Conservation (phyloP, 2,113 vertebrate genomes). For the Protobothrops mucrosquamatus region DNA sequence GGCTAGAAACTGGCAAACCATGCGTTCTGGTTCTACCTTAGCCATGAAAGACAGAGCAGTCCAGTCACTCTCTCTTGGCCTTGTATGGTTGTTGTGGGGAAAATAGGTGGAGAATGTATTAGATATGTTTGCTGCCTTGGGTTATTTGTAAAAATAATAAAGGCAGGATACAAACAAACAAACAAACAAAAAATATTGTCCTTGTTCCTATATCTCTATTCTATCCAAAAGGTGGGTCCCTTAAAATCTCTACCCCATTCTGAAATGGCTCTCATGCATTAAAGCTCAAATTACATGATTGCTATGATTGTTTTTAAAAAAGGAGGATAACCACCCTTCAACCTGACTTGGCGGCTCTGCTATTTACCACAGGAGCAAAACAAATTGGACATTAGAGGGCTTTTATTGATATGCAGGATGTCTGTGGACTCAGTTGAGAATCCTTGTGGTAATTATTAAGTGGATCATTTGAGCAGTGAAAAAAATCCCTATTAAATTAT, state of each 20-base stretch:
- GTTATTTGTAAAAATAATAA: background rate
- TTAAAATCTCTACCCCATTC: background rate
- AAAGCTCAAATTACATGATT: background rate
- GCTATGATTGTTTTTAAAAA: background rate
- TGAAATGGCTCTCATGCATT: background rate
- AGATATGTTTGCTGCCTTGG: background rate
- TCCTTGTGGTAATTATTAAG: background rate
- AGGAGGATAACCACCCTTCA: background rate
- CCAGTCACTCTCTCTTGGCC: background rate
- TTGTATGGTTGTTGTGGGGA: background rate
- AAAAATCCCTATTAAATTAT: background rate
- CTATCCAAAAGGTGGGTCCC: background rate
- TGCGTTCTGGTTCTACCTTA: background rate
- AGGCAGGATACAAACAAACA: background rate
- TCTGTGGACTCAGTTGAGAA: background rate
- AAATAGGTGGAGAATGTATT: background rate
- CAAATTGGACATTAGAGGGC: background rate
- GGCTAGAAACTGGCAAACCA: background rate
- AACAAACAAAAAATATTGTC: background rate
- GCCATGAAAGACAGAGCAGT: background rate
- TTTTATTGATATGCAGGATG: background rate
- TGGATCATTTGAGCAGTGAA: background rate
- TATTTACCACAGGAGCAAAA: slow-evolving; percentile 3
- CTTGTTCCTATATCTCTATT: background rate
- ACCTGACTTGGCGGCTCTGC: background rate